Evolutionary conservation across 2,888 invertebrate genomes (phyloP), one percentile per base, ranked within the genome.

Genomic region (Pyrocoelia pectoralis): DNA sequence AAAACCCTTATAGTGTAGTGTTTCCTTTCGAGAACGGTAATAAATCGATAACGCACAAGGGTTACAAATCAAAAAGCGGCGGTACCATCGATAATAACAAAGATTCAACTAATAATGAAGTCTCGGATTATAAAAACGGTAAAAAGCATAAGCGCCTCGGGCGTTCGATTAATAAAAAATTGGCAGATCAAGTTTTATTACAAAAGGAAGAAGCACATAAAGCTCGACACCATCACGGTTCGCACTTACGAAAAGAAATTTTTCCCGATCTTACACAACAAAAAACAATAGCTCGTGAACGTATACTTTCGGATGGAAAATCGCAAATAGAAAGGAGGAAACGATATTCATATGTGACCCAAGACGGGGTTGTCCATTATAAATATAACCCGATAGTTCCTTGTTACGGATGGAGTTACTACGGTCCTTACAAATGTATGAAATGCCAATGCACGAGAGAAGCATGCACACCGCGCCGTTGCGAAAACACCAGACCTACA

Each of bases 361-460:
- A 59, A 15, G 66, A 67, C 19, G 71, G 71, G 10, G 57, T 61
- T n/a, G 19, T 72, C n/a, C 66, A 59, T 40, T 72, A 72, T 40
- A 56, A 60, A 9, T 71, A 68, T 49, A 59, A 59, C 33, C 61
- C 68, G 13, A 33, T 56, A 9, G 55, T 56, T 8, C 66, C 62
- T n/a, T 71, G 70, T 38, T 66, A 67, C 40, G 67, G 59, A 29
- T 71, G 67, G 61, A 49, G 46, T 6, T 59, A 62, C 24, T 66
- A 66, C 51, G 15, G 48, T 17, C 43, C 62, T 43, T 66, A 62
- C 33, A 56, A 51, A 10, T 66, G 66, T 33, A 50, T 56, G 19
- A 46, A 29, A 3, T 62, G 62, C 29, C 50, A 52, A 17, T 66
- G 66, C 52, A 50, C 59, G 13, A 56, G 57, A n/a, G 59, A 53